Percentiles rank a stretch among this genome's conserved stretches.
phyloP scores from a whole-genome alignment of 2,888 invertebrate genomes.

The Orchestes rusci region DNA sequence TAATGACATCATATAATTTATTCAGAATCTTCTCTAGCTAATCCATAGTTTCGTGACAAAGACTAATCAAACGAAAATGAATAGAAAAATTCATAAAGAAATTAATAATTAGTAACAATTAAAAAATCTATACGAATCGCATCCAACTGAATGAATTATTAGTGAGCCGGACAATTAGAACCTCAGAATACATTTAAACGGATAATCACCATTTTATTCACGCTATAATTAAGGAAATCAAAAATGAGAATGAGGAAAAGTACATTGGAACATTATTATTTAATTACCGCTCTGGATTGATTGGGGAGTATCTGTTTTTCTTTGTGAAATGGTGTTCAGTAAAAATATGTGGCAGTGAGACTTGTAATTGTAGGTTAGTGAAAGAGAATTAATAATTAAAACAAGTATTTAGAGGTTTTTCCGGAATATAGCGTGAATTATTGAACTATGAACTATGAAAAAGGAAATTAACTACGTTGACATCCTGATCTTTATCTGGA shows the following conservation, averaged over 20 bases:
- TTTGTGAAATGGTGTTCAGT: too few relatives aligned
- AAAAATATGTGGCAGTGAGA: too few relatives aligned
- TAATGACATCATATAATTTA: too few relatives aligned
- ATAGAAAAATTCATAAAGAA: slow-evolving; percentile 28
- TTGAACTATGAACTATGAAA: too few relatives aligned
- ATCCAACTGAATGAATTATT: slow-evolving; percentile 33
- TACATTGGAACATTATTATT: slow-evolving; percentile 14
- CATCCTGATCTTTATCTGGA: too few relatives aligned
- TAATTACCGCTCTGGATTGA: neutral
- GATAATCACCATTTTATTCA: slow-evolving; percentile 12
- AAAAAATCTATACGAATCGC: slow-evolving; percentile 31
- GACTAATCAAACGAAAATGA: slow-evolving; percentile 4
- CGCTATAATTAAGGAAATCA: slow-evolving; percentile 20
- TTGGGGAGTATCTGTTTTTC: slow-evolving; percentile 2
- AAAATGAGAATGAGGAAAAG: slow-evolving; percentile 16
- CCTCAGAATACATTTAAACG: slow-evolving; percentile 18
- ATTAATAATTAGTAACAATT: slow-evolving; percentile 37
- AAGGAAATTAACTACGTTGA: too few relatives aligned
- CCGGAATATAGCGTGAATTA: too few relatives aligned
- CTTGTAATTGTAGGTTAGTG: too few relatives aligned
- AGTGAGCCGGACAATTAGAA: slow-evolving; percentile 28
- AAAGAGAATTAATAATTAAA: too few relatives aligned
- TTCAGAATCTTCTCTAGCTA: neutral
- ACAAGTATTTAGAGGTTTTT: too few relatives aligned
- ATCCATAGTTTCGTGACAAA: slow-evolving; percentile 8